phyloP scores from a whole-genome alignment of 1,140 invertebrate species.

The Anastatus disparis region DNA sequence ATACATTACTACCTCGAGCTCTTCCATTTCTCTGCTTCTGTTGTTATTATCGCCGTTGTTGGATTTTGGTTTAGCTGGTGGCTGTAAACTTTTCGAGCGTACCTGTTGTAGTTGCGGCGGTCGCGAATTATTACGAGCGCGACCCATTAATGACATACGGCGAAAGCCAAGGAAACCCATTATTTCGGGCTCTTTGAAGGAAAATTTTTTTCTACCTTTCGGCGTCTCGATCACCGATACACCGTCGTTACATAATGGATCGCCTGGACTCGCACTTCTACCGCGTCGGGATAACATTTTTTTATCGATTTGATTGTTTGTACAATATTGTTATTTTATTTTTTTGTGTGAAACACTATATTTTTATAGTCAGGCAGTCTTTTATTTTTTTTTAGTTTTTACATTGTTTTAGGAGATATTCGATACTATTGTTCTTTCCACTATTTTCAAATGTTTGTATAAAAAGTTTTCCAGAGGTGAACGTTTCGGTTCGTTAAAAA shows the following conservation, averaged over 20 bases:
- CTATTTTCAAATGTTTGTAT: too few relatives aligned
- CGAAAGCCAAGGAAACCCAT: constrained; percentile 40
- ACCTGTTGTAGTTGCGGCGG: not conserved
- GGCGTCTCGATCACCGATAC: constrained; percentile 54
- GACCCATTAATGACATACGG: constrained; percentile 25
- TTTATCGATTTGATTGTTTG: too few relatives aligned
- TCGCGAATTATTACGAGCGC: not conserved
- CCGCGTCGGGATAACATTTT: constrained; percentile 20
- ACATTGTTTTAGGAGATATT: too few relatives aligned
- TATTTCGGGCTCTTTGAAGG: constrained; percentile 86
- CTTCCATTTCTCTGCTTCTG: constrained; percentile 17
- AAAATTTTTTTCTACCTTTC: constrained; percentile 84
- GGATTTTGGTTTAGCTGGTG: too few relatives aligned
- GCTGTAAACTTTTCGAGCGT: constrained; percentile 28
- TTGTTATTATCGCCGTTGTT: not conserved
- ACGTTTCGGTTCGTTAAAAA: too few relatives aligned
- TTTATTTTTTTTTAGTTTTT: too few relatives aligned
- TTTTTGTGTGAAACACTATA: too few relatives aligned
- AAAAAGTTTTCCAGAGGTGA: too few relatives aligned
- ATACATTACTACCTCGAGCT: constrained; percentile 28
- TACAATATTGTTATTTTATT: too few relatives aligned
- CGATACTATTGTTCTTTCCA: too few relatives aligned
- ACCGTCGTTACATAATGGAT: constrained; percentile 57
- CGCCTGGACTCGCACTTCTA: constrained; percentile 45
- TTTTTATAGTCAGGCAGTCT: too few relatives aligned